phyloP scores from a whole-genome alignment of 2,113 vertebrate species.

The Planiliza haematocheilus region DNA sequence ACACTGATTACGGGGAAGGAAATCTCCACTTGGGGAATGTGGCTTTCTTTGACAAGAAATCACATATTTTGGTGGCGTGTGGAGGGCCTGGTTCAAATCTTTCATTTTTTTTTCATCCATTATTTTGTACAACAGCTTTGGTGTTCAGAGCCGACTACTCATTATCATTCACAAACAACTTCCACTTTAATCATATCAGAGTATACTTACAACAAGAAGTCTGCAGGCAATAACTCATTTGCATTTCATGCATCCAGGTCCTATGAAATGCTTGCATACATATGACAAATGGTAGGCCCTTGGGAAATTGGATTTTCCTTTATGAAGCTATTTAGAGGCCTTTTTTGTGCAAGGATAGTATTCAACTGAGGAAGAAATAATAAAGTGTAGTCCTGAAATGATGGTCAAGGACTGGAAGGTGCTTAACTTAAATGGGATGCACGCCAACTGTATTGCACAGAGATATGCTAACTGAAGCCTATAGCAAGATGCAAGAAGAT shows the following conservation, averaged over 20 bases:
- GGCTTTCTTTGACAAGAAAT: constrained; percentile 12
- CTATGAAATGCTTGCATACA: background rate
- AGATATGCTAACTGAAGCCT: too few relatives aligned
- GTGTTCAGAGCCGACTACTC: background rate
- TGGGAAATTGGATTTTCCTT: background rate
- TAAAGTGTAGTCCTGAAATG: too few relatives aligned
- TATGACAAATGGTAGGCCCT: too few relatives aligned
- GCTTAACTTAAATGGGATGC: too few relatives aligned
- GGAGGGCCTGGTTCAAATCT: too few relatives aligned
- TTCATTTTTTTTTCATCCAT: too few relatives aligned
- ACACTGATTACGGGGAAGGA: constrained; percentile 28
- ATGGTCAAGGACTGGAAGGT: too few relatives aligned
- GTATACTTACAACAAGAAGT: constrained; percentile 20
- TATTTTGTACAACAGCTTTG: constrained; percentile 22
- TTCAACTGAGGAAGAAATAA: too few relatives aligned
- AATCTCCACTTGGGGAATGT: constrained; percentile 15
- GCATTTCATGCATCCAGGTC: background rate
- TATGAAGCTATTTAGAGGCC: background rate
- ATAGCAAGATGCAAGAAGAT: too few relatives aligned
- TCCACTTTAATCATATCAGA: constrained; percentile 41
- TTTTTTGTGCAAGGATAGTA: background rate
- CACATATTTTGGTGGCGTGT: background rate
- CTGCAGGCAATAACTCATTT: constrained; percentile 22
- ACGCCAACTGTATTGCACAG: too few relatives aligned
- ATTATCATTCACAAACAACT: too few relatives aligned